Base-by-base conservation (phyloP, 2,113 vertebrate species). In the Notiomystis cincta region DNA sequence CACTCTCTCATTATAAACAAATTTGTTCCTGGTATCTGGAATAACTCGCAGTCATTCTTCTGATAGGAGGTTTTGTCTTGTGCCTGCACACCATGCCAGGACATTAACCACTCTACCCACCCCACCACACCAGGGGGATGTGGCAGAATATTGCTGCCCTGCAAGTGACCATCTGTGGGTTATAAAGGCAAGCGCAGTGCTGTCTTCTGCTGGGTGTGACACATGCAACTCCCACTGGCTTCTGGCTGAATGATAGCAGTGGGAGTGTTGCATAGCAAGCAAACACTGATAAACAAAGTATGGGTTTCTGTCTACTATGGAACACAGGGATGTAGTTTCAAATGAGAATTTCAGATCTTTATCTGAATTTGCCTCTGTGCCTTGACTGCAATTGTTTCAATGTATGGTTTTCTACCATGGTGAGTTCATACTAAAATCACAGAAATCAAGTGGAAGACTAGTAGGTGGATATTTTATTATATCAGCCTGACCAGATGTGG, bases 1-100 rank as follows among this genome's bases (percentile, higher is more conserved):
- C 6, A 11, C 7, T 53, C 7, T 53, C 27, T 51, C 6, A 28
- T 20, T 0, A 2, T 13, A 38, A 73, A 15, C 8, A 20, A 31
- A 7, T 1, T 17, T 60, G 5, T 58, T 66, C 14, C 2, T 67
- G 58, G 3, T n/a, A 21, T 11, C 14, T 64, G 30, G 28, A 64
- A 69, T 14, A 69, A 25, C 9, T 51, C 15, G 11, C 8, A 61
- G 17, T 70, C 75, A 53, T 22, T 70, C 7, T 70, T 87, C 53
- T 1, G 2, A 38, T 16, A 27, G 1, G 11, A n/a, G 0, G 1
- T 69, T 67, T 75, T 57, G 15, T 33, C 44, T 44, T 53, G 7
- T 65, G 40, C 37, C 54, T 27, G 31, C 3, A 3, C 53, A 45
- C 2, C 4, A 15, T 18, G 25, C 12, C 18, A 20, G 4, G 51